Evolutionary conservation across 92 coral and sea anemone species (phyloP).

Genomic region (Epizoanthus stellaris): DNA sequence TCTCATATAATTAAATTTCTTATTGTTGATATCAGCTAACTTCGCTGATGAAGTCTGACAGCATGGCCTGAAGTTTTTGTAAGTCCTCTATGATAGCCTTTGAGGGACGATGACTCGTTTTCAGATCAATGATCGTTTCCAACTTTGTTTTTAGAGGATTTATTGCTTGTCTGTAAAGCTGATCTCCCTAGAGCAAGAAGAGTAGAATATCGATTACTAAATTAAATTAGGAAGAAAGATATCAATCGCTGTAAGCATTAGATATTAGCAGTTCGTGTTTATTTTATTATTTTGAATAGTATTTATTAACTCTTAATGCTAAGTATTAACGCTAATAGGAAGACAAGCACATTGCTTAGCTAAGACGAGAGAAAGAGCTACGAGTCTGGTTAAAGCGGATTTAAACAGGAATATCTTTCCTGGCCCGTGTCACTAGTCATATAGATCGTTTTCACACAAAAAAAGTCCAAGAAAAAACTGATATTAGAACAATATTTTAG

Average conservation of each 20-base stretch:
- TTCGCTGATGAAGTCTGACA: constrained; percentile 10
- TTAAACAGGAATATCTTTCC: too few relatives aligned
- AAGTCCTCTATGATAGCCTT: constrained; percentile 12
- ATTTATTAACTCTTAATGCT: too few relatives aligned
- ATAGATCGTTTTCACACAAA: too few relatives aligned
- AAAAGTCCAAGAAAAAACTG: too few relatives aligned
- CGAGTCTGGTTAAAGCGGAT: too few relatives aligned
- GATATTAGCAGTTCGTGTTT: not conserved
- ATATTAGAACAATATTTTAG: too few relatives aligned
- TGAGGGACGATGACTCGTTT: constrained; percentile 16
- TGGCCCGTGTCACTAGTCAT: too few relatives aligned
- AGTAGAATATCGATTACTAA: not conserved
- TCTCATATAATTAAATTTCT: not conserved
- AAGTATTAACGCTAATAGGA: too few relatives aligned
- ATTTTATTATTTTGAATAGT: not conserved
- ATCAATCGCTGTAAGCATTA: not conserved
- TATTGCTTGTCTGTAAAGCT: constrained; percentile 32
- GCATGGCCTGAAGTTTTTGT: not conserved
- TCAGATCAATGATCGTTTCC: constrained; percentile 8
- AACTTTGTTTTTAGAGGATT: constrained; percentile 15
- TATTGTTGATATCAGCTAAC: constrained; percentile 7
- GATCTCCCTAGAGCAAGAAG: constrained; percentile 23
- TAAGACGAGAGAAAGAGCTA: too few relatives aligned
- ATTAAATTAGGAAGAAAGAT: not conserved
- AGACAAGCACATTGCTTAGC: too few relatives aligned